Evolutionary conservation across 1,140 invertebrate genomes (phyloP).

Genomic region (Glossosoma conforme): DNA sequence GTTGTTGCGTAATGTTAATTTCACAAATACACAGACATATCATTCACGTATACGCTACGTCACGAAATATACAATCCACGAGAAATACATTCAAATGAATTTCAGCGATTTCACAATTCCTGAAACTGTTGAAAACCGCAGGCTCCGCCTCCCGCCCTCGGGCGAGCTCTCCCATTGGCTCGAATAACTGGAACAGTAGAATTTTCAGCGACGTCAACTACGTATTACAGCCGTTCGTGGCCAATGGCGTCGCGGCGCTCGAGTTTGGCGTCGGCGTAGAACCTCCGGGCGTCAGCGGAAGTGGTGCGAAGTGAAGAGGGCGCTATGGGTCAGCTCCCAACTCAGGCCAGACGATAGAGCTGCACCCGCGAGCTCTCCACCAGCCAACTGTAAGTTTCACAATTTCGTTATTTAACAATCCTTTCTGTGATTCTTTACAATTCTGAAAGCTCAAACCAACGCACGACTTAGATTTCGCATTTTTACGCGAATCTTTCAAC

Average conservation of each 20-base stretch:
- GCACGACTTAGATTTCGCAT: no score
- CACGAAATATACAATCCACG: not conserved
- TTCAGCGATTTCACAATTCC: slow-evolving; percentile 24
- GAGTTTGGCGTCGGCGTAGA: slow-evolving; percentile 5
- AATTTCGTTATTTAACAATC: slow-evolving; percentile 4
- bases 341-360: slow-evolving; percentile 25
- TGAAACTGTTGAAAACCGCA: slow-evolving; percentile 26
- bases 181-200: slow-evolving; percentile 19
- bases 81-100: slow-evolving; percentile 27
- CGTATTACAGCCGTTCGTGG: slow-evolving; percentile 15
- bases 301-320: slow-evolving; percentile 5
- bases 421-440: not conserved
- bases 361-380: slow-evolving; percentile 20
- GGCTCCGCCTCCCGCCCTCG: slow-evolving; percentile 9
- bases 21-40: no score
- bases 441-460: no score
- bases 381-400: slow-evolving; percentile 24
- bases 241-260: slow-evolving; percentile 19
- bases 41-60: no score
- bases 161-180: slow-evolving; percentile 14
- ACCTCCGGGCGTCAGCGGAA: not conserved
- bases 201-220: slow-evolving; percentile 21
- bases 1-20: no score
- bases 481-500: no score
- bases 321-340: slow-evolving; percentile 13